phyloP scores from a whole-genome alignment of 2,797 vertebrate species.

The Hyperoplus immaculatus region DNA sequence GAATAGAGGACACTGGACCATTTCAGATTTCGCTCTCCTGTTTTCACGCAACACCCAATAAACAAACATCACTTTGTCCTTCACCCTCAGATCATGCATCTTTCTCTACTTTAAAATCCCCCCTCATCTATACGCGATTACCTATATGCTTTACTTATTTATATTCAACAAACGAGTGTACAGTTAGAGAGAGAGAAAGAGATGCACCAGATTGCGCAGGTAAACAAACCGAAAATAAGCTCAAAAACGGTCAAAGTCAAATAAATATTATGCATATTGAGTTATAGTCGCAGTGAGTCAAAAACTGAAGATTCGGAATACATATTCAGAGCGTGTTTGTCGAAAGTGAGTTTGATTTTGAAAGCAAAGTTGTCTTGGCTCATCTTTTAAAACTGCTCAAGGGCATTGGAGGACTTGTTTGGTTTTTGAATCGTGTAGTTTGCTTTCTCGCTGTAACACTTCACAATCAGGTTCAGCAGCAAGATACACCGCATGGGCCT shows the following conservation, averaged over 20 bases:
- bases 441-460: conserved; percentile 29
- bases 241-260: conserved; percentile 43
- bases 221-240: conserved; percentile 50
- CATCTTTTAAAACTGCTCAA: conserved; percentile 38
- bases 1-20: conserved; percentile 53
- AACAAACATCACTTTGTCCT: conserved; percentile 47
- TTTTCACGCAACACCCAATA: conserved; percentile 48
- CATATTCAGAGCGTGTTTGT: conserved; percentile 39
- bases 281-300: conserved; percentile 32
- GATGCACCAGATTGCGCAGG: conserved; percentile 39
- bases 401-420: conserved; percentile 26
- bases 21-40: conserved; percentile 50
- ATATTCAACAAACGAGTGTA: conserved; percentile 9
- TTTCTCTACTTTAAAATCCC: conserved; percentile 12
- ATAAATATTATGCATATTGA: conserved; percentile 43
- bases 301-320: conserved; percentile 26
- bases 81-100: conserved; percentile 33
- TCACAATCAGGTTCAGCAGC: conserved; percentile 29
- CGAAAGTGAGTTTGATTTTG: conserved; percentile 20
- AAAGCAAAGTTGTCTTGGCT: conserved; percentile 27
- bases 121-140: conserved; percentile 24
- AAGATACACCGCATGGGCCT: conserved; percentile 27
- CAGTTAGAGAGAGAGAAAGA: conserved; percentile 26
- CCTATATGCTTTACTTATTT: conserved; percentile 20
- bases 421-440: conserved; percentile 43